Evolutionary conservation across 92 coral and sea anemone genomes (phyloP), one percentile per base, ranked within the genome.

Genomic region (Porites rus): DNA sequence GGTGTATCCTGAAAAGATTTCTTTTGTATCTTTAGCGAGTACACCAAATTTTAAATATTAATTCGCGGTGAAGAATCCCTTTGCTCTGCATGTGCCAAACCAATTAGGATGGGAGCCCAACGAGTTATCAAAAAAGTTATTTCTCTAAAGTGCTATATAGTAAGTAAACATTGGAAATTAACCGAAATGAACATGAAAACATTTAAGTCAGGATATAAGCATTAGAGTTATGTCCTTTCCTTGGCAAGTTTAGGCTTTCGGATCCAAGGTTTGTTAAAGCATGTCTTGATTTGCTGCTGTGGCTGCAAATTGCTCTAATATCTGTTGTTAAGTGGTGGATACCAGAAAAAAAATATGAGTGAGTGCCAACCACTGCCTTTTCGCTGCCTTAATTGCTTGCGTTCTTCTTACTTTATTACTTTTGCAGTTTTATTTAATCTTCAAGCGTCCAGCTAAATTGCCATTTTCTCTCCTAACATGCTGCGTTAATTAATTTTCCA

Each of bases 401-500:
- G 46, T 78, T 17, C 21, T 38, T 25, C 62, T 25, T 46, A 19
- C 17, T 21, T 21, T 18, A 73, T 66, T 19, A 31, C 31, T 50
- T 52, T 51, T 20, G 65, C 65, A 75, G 46, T 54, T 21, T 64
- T 50, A 51, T 79, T 51, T 38, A 51, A 72, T 52, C 52, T 62
- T 78, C 58, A 17, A 14, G 54, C 69, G 22, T 25, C 59, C n/a
- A 21, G 61, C 1, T 28, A 69, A 65, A 31, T 70, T 69, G 71
- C 74, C 8, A 19, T 60, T 66, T 69, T 77, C 51, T 66, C 69
- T 43, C 18, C 31, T 71, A 59, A 63, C 11, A 60, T 70, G 86
- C 78, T 78, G 31, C 31, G 63, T 70, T 76, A 25, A 53, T 71
- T 78, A 61, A 61, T 71, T 86, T 86, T 77, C 77, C 56, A 50